These are phyloP conservation scores for Seriola aureovittata DNA, from an alignment of 2,113 vertebrate species.

Conservation along the genomic window DNA sequence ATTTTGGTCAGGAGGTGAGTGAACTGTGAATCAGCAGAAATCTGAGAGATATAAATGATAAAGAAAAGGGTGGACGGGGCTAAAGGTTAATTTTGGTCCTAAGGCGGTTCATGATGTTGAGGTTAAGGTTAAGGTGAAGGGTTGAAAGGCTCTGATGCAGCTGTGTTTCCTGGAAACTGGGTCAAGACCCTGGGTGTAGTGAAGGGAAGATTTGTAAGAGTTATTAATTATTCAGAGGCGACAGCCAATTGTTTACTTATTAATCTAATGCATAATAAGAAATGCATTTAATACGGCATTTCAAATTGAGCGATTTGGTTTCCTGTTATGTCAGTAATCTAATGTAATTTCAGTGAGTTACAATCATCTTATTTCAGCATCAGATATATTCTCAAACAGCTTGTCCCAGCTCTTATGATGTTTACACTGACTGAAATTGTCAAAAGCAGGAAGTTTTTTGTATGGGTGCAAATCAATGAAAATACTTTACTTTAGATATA, in stretches of 20 bases:
- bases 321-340: background rate
- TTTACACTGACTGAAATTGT: background rate
- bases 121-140: slow-evolving; percentile 45
- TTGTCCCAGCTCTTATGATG: background rate
- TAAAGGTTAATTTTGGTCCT: slow-evolving; percentile 49
- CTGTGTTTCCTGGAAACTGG: slow-evolving; percentile 32
- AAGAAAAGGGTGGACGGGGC: background rate
- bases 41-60: slow-evolving; percentile 20
- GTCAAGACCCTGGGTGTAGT: slow-evolving; percentile 9
- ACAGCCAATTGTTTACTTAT: background rate
- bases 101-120: background rate
- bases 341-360: background rate
- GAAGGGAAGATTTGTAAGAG: slow-evolving; percentile 11
- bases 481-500: background rate
- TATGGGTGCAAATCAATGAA: background rate
- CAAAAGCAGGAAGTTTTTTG: background rate
- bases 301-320: background rate
- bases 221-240: slow-evolving; percentile 44
- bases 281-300: background rate
- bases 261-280: background rate
- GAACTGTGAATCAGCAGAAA: slow-evolving; percentile 26
- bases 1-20: slow-evolving; percentile 49
- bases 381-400: background rate
- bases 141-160: slow-evolving; percentile 22
- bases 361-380: background rate